Evolutionary conservation across 2,113 vertebrate species (phyloP), one percentile per base, ranked within the genome.

Genomic region (Phocoena phocoena): DNA sequence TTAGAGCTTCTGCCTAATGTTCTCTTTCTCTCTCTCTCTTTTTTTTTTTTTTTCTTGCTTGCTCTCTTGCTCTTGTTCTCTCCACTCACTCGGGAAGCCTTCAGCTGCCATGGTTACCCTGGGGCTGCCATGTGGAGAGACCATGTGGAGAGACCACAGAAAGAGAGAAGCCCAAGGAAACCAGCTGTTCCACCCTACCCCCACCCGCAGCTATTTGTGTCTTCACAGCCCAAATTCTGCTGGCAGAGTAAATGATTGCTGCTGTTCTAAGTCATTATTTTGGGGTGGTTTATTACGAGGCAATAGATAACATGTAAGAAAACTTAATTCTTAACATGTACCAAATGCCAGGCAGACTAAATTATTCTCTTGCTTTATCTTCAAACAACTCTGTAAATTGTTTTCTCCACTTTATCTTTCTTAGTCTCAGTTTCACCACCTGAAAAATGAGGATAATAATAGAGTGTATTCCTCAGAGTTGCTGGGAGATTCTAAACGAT

Each of bases 381-480:
- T 88, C 74, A 80, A 50, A 77, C 44, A 89, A 67, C 41, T 85
- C 38, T 53, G 26, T 44, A 79, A 95, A 93, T 25, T 73, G 63
- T 21, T 84, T 73, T 77, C 90, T 67, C 25, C 44, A 62, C 44
- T 88, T 88, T 71, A 63, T 63, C 20, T 8, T 67, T 84, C 68
- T 94, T 90, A 73, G 36, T 79, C 65, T 91, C 82, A 28, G 23
- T 89, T 91, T 91, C 12, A 95, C 55, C 31, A 62, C 55, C 53
- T 67, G 79, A 28, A 81, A 77, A 70, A 67, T 62, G 41, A 21
- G 17, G 9, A 44, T 11, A 81, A 31, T 77, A 81, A 93, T 38
- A 36, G 31, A 63, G 6, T 28, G 25, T 90, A 44, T 70, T 73
- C 41, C 67, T 89, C 58, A 44, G 13, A n/a, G 17, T 79, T 62